Base-by-base conservation (phyloP, 2,113 vertebrate genomes). In the Plectropomus leopardus region DNA sequence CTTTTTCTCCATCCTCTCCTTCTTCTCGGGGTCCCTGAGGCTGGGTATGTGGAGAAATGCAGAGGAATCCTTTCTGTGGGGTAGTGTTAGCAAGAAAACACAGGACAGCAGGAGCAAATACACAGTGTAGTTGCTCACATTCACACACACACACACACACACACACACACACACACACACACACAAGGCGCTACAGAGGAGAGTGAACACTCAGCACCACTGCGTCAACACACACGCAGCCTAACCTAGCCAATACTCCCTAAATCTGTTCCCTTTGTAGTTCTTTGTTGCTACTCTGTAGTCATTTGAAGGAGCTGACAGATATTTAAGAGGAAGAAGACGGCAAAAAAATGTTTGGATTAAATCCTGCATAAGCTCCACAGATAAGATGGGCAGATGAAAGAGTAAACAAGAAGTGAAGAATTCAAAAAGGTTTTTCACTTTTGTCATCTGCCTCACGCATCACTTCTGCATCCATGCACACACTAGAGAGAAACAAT, bases 391-490 rank as follows among this genome's bases (percentile, higher is more conserved):
- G 53, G n/a, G 32, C 76, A 66, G 54, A 82, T 74, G 16, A 63
- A 66, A 65, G 32, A 67, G 26, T 23, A 51, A 82, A 77, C 23
- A 69, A 75, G 63, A 59, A 57, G 28, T 17, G 42, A 63, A 82
- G 48, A 77, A 70, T 61, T n/a, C 28, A 19, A 14, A 78, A 59
- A 53, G 26, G 50, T 72, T 63, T n/a, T 6, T 47, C 30, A 30
- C 57, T 71, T 71, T 78, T 82, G 73, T 67, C 73, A 65, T 76
- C 21, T 17, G 51, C 28, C 32, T 51, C 34, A 2, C 9, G 2
- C 55, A 50, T 88, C 75, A 83, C 61, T 76, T 86, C 70, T 65
- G 73, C 80, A 77, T 83, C 64, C 15, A 17, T 79, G 81, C 78
- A 58, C 75, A 77, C 40, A 42, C 55, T 61, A 53, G 34, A 72